Evolutionary conservation across 2,113 vertebrate species (phyloP), one percentile per base, ranked within the genome.

Genomic region (Meriones unguiculatus): DNA sequence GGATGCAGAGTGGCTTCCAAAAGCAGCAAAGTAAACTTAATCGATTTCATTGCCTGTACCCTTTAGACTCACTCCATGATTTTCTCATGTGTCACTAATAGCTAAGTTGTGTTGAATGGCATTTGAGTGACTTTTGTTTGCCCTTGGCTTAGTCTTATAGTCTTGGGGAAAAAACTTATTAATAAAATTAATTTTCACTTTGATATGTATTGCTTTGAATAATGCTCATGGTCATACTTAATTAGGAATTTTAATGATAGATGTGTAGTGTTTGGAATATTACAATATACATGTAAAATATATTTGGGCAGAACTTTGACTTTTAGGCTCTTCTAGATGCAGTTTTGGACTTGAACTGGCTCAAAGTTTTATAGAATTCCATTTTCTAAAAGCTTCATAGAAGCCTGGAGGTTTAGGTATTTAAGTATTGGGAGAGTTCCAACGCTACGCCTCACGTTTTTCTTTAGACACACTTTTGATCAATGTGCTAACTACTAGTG

Each of bases 171-270:
- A 64, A 62, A 20, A 15, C n/a, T 87, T 67, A 67, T 75, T 54
- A 90, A 38, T 76, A 84, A 67, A 20, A 85, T 9, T 35, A 13
- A 18, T 94, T 91, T 91, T 95, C 2, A 62, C 17, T 90, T 80
- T 90, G 89, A 54, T 57, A 17, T 64, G 28, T 76, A 65, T 54
- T 94, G 7, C 4, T 95, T 97, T 91, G 28, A n/a, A 62, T 75
- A 10, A 90, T 82, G 4, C 32, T 0, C 7, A 11, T 95, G 20
- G 7, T 30, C 14, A 75, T 28, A 6, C 28, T 86, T 75, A 91
- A 84, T 69, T 70, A 32, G n/a, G 46, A 52, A 41, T 30, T n/a
- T 89, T 75, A 84, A 87, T 69, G 20, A 20, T 46, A 28, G 84
- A 5, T 90, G n/a, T 17, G 2, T 2, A 15, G n/a, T 41, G 59